These are phyloP conservation scores for Excalfactoria chinensis DNA, from an alignment of 2,113 vertebrate species.

Conservation along the genomic window DNA sequence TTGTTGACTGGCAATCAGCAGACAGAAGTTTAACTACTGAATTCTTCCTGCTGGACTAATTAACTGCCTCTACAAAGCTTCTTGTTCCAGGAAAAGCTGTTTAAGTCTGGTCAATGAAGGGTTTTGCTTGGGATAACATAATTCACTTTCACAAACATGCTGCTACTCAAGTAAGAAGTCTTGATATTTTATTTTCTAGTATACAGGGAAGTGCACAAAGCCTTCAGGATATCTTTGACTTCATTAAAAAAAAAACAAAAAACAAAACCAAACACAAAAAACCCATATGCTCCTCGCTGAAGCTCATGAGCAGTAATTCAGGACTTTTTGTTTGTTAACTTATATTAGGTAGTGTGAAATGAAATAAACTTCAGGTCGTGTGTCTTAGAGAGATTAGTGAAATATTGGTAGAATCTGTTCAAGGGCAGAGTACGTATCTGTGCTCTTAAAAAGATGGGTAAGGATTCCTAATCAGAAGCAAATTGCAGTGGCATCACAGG, in stretches of 20 bases:
- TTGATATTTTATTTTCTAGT: not conserved
- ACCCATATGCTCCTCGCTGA: not conserved
- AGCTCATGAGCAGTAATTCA: not conserved
- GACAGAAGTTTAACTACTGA: not conserved
- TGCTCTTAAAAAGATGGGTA: not conserved
- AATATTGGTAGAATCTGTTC: not conserved
- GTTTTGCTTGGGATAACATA: not conserved
- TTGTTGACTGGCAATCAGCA: not conserved
- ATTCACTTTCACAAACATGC: not conserved
- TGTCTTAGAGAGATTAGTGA: not conserved
- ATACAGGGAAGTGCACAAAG: not conserved
- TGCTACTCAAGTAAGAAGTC: not conserved
- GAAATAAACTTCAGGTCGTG: not conserved
- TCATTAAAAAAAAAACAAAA: not conserved
- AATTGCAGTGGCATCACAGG: not conserved
- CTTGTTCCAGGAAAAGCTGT: not conserved
- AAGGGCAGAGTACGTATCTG: not conserved
- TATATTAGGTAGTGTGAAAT: not conserved
- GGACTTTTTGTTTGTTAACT: not conserved
- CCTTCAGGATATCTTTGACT: not conserved
- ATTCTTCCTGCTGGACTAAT: not conserved
- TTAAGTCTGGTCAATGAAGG: not conserved
- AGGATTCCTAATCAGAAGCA: not conserved
- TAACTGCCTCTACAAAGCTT: not conserved
- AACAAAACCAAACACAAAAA: no score